A percentile compares a stretch with the other conserved stretches of the same genome.
Evolutionary conservation across 1,140 invertebrate genomes (phyloP).

Genomic region (Brachionus asplanchnoidis): DNA sequence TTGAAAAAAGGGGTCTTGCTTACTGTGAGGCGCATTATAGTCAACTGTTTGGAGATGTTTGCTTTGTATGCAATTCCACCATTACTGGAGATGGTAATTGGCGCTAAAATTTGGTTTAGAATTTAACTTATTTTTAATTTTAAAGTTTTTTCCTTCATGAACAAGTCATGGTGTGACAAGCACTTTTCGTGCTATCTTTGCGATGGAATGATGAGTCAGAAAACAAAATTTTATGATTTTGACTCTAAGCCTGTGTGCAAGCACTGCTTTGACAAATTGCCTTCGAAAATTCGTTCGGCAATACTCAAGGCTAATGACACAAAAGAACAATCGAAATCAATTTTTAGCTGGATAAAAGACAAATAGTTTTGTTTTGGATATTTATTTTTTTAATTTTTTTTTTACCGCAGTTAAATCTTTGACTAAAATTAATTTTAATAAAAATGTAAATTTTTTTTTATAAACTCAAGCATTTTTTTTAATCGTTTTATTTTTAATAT

Average conservation of each 20-base stretch:
- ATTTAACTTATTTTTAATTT: constrained; percentile 43
- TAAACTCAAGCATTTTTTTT: no score
- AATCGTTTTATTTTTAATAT: no score
- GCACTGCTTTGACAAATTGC: constrained; percentile 94
- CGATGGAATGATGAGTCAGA: constrained; percentile 93
- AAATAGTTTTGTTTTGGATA: background rate
- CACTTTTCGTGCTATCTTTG: constrained; percentile 98
- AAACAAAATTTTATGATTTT: constrained; percentile 98
- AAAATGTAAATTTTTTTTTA: no score
- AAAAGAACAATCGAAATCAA: background rate
- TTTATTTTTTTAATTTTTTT: background rate
- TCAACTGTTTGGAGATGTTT: constrained; percentile 93
- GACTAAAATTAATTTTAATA: no score
- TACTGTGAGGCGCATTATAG: constrained; percentile 99
- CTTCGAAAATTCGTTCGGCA: constrained; percentile 71
- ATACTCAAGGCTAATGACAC: constrained; percentile 4
- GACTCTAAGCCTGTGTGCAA: constrained; percentile 97
- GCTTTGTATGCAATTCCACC: constrained; percentile 96
- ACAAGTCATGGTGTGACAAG: constrained; percentile 99
- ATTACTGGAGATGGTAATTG: constrained; percentile 87
- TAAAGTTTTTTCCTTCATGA: constrained; percentile 59
- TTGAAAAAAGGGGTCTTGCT: constrained; percentile 95
- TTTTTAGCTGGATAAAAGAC: constrained; percentile 18
- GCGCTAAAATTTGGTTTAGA: background rate
- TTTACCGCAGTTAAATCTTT: background rate